Evolutionary conservation across 2,888 invertebrate genomes (phyloP).

Genomic region (Junonia oenone): DNA sequence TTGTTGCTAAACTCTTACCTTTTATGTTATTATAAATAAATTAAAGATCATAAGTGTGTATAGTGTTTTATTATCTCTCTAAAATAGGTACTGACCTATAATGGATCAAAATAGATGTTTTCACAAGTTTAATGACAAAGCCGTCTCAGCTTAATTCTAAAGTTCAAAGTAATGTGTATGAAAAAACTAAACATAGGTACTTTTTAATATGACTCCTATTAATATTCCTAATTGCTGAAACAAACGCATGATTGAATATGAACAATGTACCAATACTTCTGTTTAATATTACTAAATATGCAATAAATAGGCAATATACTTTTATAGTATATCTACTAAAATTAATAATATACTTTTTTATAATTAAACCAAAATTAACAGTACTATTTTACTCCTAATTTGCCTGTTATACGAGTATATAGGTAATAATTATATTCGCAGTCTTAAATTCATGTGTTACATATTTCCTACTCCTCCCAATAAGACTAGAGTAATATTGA

Average conservation of each 20-base stretch:
- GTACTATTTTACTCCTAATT: not conserved
- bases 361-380: not conserved
- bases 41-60: not conserved
- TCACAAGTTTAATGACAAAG: too few relatives aligned
- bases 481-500: constrained; percentile 14
- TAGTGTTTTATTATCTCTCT: not conserved
- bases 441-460: constrained; percentile 15
- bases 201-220: not conserved
- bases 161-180: too few relatives aligned
- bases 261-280: constrained; percentile 10
- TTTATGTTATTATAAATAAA: not conserved
- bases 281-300: constrained; percentile 14
- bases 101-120: too few relatives aligned
- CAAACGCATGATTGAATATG: constrained; percentile 3
- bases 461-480: constrained; percentile 19
- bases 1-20: not conserved
- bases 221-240: constrained; percentile 10
- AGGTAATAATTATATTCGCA: too few relatives aligned
- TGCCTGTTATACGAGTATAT: too few relatives aligned
- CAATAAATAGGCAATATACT: constrained; percentile 5
- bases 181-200: not conserved
- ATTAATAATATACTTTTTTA: not conserved
- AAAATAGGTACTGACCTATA: not conserved
- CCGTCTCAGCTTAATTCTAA: too few relatives aligned
- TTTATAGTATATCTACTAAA: not conserved